Evolutionary conservation across 2,113 vertebrate species (phyloP).

Genomic region (Bagarius yarrelli): DNA sequence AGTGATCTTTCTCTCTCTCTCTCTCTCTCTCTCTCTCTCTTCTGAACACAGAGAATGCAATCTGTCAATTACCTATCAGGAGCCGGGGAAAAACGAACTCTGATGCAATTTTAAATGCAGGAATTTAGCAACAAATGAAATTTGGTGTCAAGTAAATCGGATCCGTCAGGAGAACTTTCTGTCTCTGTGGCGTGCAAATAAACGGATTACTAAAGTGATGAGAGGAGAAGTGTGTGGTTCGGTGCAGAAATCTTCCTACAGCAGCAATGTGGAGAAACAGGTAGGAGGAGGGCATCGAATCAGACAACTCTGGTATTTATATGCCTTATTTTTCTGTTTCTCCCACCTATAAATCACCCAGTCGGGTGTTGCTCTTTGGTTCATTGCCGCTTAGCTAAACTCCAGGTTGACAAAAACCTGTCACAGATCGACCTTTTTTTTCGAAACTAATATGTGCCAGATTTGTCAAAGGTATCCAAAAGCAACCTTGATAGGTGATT

Average conservation of each 20-base stretch:
- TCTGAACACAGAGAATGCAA: neutral
- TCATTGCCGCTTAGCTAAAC: neutral
- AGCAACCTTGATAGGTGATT: constrained; percentile 33
- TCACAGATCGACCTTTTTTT: neutral
- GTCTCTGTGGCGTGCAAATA: constrained; percentile 36
- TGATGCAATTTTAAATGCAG: constrained; percentile 54
- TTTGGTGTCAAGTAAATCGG: constrained; percentile 58
- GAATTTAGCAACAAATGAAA: constrained; percentile 57
- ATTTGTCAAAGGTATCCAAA: neutral
- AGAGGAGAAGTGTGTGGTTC: constrained; percentile 41
- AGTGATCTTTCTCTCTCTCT: constrained; percentile 10
- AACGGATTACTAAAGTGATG: constrained; percentile 49
- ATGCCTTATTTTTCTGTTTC: constrained; percentile 10
- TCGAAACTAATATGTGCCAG: neutral
- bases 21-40: neutral
- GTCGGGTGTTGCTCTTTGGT: constrained; percentile 3
- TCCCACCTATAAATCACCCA: neutral
- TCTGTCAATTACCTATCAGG: constrained; percentile 42
- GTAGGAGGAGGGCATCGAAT: constrained; percentile 26
- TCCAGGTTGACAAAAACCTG: neutral
- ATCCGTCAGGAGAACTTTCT: constrained; percentile 42
- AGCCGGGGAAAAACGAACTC: constrained; percentile 28
- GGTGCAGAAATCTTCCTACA: constrained; percentile 34
- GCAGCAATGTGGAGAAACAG: constrained; percentile 18
- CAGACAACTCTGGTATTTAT: constrained; percentile 29